These are phyloP conservation scores for Rhagologus leucostigma DNA, from an alignment of 2,113 vertebrate genomes.

Conservation along the genomic window DNA sequence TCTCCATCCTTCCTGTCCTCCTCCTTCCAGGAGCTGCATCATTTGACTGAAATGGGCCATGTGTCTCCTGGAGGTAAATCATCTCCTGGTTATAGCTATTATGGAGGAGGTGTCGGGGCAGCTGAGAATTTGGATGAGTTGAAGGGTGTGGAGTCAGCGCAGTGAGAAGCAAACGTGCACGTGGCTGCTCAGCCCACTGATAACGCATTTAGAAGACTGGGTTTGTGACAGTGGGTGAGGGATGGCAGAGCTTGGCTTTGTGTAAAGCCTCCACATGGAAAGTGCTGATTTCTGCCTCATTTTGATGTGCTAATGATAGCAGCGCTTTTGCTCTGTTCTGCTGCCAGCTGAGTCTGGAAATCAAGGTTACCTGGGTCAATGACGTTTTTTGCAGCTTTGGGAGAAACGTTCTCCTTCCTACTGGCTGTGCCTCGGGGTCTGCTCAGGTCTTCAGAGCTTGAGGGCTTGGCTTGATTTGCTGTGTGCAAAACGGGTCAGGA, in stretches of 20 bases:
- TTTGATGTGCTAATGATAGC: not conserved
- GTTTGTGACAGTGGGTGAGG: not conserved
- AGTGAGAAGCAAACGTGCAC: fast-evolving
- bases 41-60: not conserved
- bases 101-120: not conserved
- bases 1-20: not conserved
- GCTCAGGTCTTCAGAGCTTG: not conserved
- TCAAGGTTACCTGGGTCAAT: not conserved
- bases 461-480: not conserved
- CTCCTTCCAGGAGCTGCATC: not conserved
- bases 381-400: not conserved
- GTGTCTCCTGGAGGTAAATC: not conserved
- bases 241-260: not conserved
- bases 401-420: not conserved
- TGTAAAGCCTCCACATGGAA: not conserved
- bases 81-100: not conserved
- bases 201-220: fast-evolving
- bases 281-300: not conserved
- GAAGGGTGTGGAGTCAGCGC: too few species aligned
- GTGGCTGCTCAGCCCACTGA: not conserved
- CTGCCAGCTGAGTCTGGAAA: not conserved
- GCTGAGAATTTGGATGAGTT: not conserved
- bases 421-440: not conserved
- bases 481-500: not conserved
- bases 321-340: not conserved